Base-by-base conservation (phyloP, 92 coral and sea anemone species). In the Hydrozoanthus gracilis region DNA sequence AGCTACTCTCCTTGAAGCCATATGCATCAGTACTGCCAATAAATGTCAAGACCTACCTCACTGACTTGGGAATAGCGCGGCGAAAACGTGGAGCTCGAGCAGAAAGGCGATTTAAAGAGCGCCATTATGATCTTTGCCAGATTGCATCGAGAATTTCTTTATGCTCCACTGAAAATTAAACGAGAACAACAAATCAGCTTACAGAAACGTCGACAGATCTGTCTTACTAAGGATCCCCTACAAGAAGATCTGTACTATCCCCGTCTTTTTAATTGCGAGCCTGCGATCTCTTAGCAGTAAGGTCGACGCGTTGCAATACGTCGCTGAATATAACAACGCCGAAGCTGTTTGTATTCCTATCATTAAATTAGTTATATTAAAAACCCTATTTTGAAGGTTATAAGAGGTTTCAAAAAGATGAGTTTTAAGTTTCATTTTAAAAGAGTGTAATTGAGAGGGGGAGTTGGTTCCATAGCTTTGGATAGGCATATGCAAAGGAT, bases 31-130 rank as follows among this genome's bases (percentile, higher is more conserved):
- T 82, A 62, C 86, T 82, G 86, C 50, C 73, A 69, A 69, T 48
- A 69, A 48, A 69, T 69, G 73, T 69, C 35, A 14, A 69, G 73
- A 69, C 46, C 77, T 48, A 56, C 76, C 86, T 82, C 71, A 65
- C 86, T 13, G 86, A 82, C 86, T 82, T 82, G 86, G 86, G 76
- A 82, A 82, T 82, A 64, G 86, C 47, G 77, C 73, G 56, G 86
- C 76, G 86, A 62, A 82, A 82, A 82, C 77, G 86, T 56, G 65
- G 86, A 76, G 86, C 67, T 82, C 61, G 77, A 66, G 76, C 77
- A 47, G 76, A 76, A 82, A 82, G 58, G 44, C 86, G n/a, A 82
- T 35, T 58, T 82, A 82, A 65, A 82, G 86, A 82, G 76, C 62
- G 86, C 5, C 85, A 79, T 27, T 27, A 27, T 0, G 39, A 27